phyloP scores from a whole-genome alignment of 2,888 invertebrate genomes.

The Neoaliturus tenellus region DNA sequence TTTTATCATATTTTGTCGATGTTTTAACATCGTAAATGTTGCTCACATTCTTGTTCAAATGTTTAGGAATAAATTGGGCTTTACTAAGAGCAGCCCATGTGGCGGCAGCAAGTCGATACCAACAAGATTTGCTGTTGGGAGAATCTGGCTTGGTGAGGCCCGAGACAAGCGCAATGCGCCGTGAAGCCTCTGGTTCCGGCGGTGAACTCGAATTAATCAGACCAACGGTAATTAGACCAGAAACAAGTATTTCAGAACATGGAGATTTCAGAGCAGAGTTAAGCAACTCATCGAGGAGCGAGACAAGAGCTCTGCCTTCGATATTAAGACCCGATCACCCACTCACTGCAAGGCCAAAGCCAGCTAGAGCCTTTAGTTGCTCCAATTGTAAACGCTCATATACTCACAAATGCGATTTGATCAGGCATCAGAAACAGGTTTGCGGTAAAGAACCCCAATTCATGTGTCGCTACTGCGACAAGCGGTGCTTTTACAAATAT shows the following conservation, averaged over 20 bases:
- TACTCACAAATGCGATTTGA: slow-evolving; percentile 55
- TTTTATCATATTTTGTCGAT: no score
- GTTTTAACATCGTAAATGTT: no score
- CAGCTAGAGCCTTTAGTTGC: slow-evolving; percentile 10
- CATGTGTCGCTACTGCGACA: slow-evolving; percentile 81
- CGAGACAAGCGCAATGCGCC: neutral
- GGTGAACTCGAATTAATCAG: neutral
- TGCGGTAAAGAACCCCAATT: slow-evolving; percentile 82
- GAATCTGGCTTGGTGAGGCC: neutral
- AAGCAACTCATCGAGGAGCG: neutral
- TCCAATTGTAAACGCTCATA: slow-evolving; percentile 68
- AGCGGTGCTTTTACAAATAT: slow-evolving; percentile 51
- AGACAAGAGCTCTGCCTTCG: neutral
- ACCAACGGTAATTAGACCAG: neutral
- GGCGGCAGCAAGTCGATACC: neutral
- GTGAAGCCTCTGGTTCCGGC: no score
- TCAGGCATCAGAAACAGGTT: slow-evolving; percentile 61
- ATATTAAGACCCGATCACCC: neutral
- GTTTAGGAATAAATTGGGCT: slow-evolving; percentile 5
- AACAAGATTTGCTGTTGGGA: neutral
- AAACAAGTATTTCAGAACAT: neutral
- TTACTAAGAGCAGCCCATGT: slow-evolving; percentile 2
- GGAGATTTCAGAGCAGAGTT: neutral
- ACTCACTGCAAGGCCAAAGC: neutral
- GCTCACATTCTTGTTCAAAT: neutral